Base-by-base conservation (phyloP, 2,888 invertebrate species). In the Synanthedon andrenaeformis region DNA sequence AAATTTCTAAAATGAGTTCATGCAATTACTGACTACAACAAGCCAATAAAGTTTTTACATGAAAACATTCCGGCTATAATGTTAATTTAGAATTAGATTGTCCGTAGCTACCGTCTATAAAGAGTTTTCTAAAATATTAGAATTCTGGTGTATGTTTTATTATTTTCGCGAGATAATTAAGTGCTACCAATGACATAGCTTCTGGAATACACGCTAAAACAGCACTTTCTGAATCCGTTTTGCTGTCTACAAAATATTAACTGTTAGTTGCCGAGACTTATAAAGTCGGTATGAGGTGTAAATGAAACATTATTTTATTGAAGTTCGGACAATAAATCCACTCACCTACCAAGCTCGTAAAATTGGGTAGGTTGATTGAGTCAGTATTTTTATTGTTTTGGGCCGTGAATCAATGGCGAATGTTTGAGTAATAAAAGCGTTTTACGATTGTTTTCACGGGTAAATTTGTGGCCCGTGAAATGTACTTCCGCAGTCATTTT, bases 391-490 rank as follows among this genome's bases (percentile, higher is more conserved):
- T 87, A 87, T 85, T 86, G 82, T 85, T 82, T 76, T 66, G 77
- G 76, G 69, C 75, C 76, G 80, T 79, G 86, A 86, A 86, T 86
- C 86, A 84, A 86, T 86, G 82, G 85, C 65, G 82, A 83, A 85
- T 85, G 86, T 84, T 84, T 73, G 74, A 77, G 85, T 79, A 81
- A 83, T 87, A 87, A 87, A 86, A 83, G 62, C 70, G 70, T 77
- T 84, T 86, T 87, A 87, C 82, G 85, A 84, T 84, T 85, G 85
- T 82, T 84, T 86, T 85, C 85, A 82, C 84, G 79, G 79, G 70
- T 66, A 74, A 84, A 74, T 86, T 85, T 87, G 86, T 87, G 83
- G 83, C 65, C 77, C 84, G 82, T 85, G 82, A 82, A 86, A 85
- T 79, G 70, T 70, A 76, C 71, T 74, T 74, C 76, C 72, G 58